These are phyloP conservation scores for Tokudaia tokunoshimensis DNA, from an alignment of 2,797 vertebrate genomes.

Conservation along the genomic window DNA sequence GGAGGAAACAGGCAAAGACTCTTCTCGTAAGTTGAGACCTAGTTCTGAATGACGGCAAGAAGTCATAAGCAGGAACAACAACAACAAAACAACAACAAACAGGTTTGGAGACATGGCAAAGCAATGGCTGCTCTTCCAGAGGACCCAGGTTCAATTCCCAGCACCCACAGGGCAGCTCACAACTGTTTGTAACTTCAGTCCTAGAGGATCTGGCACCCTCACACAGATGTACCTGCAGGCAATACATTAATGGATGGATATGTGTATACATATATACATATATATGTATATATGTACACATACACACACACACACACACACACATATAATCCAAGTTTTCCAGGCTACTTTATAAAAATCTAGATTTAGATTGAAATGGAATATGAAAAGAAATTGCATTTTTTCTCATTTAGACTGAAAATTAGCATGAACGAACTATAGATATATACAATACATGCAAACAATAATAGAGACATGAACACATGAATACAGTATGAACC, in stretches of 20 bases:
- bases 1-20: not conserved
- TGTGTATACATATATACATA: no score
- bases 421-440: not conserved
- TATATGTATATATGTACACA: no score
- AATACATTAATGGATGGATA: not conserved
- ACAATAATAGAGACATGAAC: not conserved
- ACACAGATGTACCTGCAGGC: not conserved
- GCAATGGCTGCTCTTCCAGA: no score
- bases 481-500: not conserved
- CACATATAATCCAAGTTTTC: not conserved
- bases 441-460: not conserved
- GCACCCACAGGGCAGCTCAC: not conserved
- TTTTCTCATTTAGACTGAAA: slow-evolving; percentile 48
- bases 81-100: not conserved
- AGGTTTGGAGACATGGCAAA: not conserved
- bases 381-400: not conserved
- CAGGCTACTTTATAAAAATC: not conserved
- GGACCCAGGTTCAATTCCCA: not conserved
- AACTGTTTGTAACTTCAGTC: not conserved
- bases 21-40: not conserved
- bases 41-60: not conserved
- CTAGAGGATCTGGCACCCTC: not conserved
- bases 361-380: not conserved
- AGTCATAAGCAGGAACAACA: not conserved
- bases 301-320: no score